These are phyloP conservation scores for Plagodis pulveraria DNA, from an alignment of 2,888 invertebrate species.

Conservation along the genomic window DNA sequence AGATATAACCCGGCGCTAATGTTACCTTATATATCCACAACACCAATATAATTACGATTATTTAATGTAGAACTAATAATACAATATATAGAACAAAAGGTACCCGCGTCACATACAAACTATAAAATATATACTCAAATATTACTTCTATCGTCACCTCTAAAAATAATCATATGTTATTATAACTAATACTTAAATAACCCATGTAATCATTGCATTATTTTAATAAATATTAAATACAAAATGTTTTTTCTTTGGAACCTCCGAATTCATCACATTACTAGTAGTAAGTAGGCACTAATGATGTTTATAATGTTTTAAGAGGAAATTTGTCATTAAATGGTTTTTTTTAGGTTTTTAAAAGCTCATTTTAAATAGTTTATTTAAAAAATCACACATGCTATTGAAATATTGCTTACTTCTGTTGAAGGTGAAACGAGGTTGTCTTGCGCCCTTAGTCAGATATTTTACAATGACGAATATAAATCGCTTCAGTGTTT, in stretches of 20 bases:
- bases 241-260: conserved; percentile 42
- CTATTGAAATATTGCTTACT: no score
- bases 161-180: conserved; percentile 26
- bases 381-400: no score
- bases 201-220: conserved; percentile 49
- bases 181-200: conserved; percentile 24
- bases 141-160: not conserved
- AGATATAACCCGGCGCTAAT: conserved; percentile 74
- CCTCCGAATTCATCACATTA: no score
- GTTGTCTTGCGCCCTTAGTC: no score
- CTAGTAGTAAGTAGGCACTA: not conserved
- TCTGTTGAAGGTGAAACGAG: no score
- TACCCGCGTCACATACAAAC: conserved; percentile 62
- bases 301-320: not conserved
- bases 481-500: no score
- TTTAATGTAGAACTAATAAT: conserved; percentile 36
- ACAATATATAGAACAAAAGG: conserved; percentile 52
- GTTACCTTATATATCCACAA: conserved; percentile 74
- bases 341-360: no score
- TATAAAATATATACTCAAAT: conserved; percentile 2
- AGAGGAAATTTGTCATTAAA: not conserved
- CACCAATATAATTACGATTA: conserved; percentile 29
- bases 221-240: conserved; percentile 53
- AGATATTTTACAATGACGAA: no score
- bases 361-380: no score